Evolutionary conservation across 1,140 invertebrate genomes (phyloP).

Genomic region (Harlomillsia oculata): DNA sequence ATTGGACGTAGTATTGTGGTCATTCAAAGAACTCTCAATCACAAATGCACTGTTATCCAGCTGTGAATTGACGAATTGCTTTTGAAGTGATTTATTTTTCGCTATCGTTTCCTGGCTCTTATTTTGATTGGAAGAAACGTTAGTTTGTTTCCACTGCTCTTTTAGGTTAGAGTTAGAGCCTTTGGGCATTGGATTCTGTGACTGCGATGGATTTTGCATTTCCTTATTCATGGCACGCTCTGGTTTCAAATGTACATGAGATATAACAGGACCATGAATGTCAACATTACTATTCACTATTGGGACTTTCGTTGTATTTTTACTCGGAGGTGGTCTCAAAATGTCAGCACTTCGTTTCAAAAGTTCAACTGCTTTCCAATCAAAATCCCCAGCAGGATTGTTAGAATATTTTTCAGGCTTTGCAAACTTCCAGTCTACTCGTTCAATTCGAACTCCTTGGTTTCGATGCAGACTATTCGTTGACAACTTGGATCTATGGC

Average conservation of each 20-base stretch:
- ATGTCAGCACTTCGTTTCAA: constrained; percentile 7
- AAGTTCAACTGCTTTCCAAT: constrained; percentile 5
- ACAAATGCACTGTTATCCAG: constrained; percentile 6
- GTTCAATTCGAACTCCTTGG: constrained; percentile 12
- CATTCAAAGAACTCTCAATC: constrained; percentile 10
- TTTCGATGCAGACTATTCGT: constrained; percentile 20
- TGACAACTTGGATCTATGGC: no score
- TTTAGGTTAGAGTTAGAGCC: neutral
- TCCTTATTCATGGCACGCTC: no score
- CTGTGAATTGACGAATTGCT: constrained; percentile 10
- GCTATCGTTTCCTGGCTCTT: neutral
- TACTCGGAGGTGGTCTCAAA: neutral
- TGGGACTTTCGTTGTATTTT: constrained; percentile 7
- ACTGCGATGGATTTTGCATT: no score
- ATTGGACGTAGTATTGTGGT: no score
- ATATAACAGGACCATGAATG: no score
- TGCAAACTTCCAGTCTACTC: constrained; percentile 10
- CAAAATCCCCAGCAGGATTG: neutral
- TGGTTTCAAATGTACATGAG: no score
- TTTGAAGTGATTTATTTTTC: neutral
- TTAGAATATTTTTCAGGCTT: constrained; percentile 8
- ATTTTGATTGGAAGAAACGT: neutral
- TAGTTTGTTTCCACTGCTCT: neutral
- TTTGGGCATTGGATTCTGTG: no score
- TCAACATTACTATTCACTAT: neutral